A percentile compares a stretch with the other conserved stretches of the same genome.
phyloP scores from a whole-genome alignment of 2,888 invertebrate genomes.

The Ectemnius lituratus region DNA sequence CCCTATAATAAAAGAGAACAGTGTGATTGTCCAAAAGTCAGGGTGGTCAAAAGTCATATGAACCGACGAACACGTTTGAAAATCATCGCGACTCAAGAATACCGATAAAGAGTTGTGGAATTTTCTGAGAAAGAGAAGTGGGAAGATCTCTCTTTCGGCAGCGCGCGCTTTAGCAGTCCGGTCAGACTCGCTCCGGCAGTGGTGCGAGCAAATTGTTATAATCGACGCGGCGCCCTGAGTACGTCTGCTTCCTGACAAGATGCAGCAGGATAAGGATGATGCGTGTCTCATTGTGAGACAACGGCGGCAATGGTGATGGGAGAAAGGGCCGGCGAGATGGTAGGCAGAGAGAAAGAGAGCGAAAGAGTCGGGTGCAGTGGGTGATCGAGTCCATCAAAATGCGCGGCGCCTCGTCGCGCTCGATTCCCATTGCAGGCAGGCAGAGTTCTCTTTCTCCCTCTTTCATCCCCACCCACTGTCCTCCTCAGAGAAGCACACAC shows the following conservation, averaged over 20 bases:
- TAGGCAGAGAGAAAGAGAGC: constrained; percentile 10
- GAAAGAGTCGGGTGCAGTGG: constrained; percentile 30
- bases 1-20: no score
- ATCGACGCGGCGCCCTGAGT: constrained; percentile 65
- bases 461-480: no score
- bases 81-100: not conserved
- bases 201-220: constrained; percentile 67
- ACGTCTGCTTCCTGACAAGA: constrained; percentile 79
- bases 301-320: constrained; percentile 27
- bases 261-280: constrained; percentile 74
- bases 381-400: constrained; percentile 61
- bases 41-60: not conserved
- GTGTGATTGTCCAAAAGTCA: not conserved
- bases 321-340: not conserved
- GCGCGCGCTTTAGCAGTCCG: constrained; percentile 38
- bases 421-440: constrained; percentile 51
- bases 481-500: not conserved
- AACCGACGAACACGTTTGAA: not conserved
- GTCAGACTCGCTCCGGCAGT: constrained; percentile 54
- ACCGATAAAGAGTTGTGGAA: not conserved
- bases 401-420: constrained; percentile 53
- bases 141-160: not conserved
- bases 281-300: constrained; percentile 71
- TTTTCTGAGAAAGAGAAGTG: not conserved
- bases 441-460: not conserved